phyloP scores from a whole-genome alignment of 2,797 vertebrate genomes.

The Pelochelys cantorii region DNA sequence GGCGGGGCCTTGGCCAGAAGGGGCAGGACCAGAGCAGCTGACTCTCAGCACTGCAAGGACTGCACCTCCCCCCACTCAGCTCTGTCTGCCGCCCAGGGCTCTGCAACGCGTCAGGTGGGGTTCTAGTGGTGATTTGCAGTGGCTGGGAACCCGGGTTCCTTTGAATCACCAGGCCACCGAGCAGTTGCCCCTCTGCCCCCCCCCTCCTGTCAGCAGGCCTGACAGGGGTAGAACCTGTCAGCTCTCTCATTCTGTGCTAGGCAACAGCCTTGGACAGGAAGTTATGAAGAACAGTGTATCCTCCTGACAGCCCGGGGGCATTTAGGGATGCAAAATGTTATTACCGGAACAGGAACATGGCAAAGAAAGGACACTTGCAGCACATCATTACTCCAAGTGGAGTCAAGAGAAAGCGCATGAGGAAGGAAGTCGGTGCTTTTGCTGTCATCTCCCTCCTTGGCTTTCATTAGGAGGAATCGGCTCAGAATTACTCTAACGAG shows the following conservation, averaged over 20 bases:
- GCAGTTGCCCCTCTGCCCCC: too few species aligned
- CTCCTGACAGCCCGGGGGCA: accelerated
- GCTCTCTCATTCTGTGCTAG: not conserved
- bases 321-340: not conserved
- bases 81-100: too few species aligned
- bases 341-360: accelerated
- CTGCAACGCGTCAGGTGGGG: too few species aligned
- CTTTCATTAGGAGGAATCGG: not conserved
- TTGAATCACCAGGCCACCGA: too few species aligned
- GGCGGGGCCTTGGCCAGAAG: too few species aligned
- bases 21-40: too few species aligned
- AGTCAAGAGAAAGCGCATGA: not conserved
- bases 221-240: not conserved
- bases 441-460: accelerated
- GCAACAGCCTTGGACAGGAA: not conserved
- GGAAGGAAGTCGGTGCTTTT: not conserved
- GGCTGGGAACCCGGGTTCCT: too few species aligned
- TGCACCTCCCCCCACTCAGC: too few species aligned
- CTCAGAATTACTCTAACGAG: slow-evolving; percentile 48
- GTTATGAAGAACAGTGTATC: not conserved
- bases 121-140: too few species aligned
- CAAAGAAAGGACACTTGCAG: not conserved
- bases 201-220: too few species aligned
- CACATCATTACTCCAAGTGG: not conserved
- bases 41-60: too few species aligned